These are phyloP conservation scores for Cephus cinctus DNA, from an alignment of 1,140 invertebrate genomes.

Conservation along the genomic window DNA sequence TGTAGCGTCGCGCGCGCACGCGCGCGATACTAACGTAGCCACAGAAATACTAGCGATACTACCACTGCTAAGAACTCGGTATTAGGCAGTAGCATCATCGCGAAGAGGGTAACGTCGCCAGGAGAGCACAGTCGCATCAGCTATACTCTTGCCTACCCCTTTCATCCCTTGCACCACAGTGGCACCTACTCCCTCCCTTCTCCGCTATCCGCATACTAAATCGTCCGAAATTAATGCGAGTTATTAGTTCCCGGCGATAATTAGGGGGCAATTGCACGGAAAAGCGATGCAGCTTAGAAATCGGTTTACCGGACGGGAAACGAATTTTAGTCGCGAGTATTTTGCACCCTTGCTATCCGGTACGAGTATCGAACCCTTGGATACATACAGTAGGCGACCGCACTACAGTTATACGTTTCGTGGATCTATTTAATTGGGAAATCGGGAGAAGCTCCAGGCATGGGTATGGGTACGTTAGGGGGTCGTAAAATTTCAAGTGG, in stretches of 20 bases:
- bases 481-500: background rate
- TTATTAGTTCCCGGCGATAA: conserved; percentile 56
- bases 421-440: background rate
- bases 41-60: no score
- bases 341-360: no score
- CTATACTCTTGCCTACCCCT: no score
- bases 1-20: no score
- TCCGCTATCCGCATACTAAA: conserved; percentile 36
- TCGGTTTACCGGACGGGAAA: conserved; percentile 15
- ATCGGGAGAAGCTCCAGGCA: background rate
- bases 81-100: no score
- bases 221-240: conserved; percentile 55
- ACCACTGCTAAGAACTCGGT: no score
- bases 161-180: no score
- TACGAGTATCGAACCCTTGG: no score
- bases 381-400: no score
- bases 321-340: conserved; percentile 17
- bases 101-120: no score
- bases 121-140: no score
- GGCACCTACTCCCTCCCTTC: conserved; percentile 2
- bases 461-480: background rate
- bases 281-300: conserved; percentile 38
- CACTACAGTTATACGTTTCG: background rate
- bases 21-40: no score
- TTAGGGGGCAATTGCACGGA: conserved; percentile 54